Base-by-base conservation (phyloP, 2,797 vertebrate genomes). In the Antennarius maculatus region DNA sequence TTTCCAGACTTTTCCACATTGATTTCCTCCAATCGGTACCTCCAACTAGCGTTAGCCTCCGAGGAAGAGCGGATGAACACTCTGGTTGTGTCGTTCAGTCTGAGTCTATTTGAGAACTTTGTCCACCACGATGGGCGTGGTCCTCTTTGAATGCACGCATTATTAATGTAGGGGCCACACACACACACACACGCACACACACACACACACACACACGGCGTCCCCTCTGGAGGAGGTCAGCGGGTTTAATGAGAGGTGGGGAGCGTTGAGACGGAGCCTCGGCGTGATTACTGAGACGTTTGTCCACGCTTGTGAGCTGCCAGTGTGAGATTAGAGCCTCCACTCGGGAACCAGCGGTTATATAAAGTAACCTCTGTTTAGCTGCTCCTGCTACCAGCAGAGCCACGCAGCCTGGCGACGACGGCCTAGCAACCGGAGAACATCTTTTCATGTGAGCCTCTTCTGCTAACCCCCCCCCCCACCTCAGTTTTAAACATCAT, bases 321-420 rank as follows among this genome's bases (percentile, higher is more conserved):
- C 75, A 73, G 75, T 80, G 79, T 76, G 69, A 83, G 90, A 91
- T 92, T 92, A 92, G 85, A 88, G 90, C 89, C 88, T 89, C 85
- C 85, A 86, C 89, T 89, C 84, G 85, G 86, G 81, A 91, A 71
- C 68, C 90, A 80, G 82, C 76, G 89, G 92, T 93, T 91, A 92
- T 91, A 92, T 91, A 91, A 93, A 92, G 91, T 89, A 92, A 92
- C 90, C 89, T 88, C 88, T 93, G 91, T 93, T 92, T 92, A 92
- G 90, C 77, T 76, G 73, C 79, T 87, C 86, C 57, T 39, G 10
- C 10, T 39, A 39, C 7, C 10, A 9, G 31, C 31, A 34, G 31
- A 34, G 31, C 31, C 31, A 8, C 31, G 31, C 31, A 34, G 31
- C 31, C 31, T 34, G 31, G 31, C 5, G 31, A 34, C 31, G 31